Percentiles rank a stretch among this genome's conserved stretches.
phyloP scores from a whole-genome alignment of 2,888 invertebrate species.

The Ferdinandea cuprea region DNA sequence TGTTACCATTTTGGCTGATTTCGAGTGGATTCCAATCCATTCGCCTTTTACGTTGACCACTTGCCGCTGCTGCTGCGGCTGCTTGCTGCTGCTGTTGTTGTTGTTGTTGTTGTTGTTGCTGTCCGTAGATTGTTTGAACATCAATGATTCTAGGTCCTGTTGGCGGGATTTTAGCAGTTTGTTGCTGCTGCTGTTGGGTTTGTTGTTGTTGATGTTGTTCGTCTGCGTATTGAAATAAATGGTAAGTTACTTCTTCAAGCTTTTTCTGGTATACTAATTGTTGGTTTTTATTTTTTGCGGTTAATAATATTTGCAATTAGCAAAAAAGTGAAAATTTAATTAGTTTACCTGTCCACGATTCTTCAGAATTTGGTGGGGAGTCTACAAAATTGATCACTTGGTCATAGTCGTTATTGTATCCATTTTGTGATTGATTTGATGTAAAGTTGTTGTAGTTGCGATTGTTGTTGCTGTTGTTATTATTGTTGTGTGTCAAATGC shows the following conservation, averaged over 20 bases:
- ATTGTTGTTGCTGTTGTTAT: constrained; percentile 80
- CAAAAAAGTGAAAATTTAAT: constrained; percentile 3
- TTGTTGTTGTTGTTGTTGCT: constrained; percentile 50
- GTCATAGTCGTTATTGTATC: constrained; percentile 80
- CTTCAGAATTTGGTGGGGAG: constrained; percentile 83
- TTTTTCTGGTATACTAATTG: neutral
- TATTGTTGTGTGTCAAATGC: constrained; percentile 79
- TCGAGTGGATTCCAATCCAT: constrained; percentile 83
- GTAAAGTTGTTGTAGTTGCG: constrained; percentile 77
- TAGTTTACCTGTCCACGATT: constrained; percentile 82
- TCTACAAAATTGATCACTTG: constrained; percentile 83
- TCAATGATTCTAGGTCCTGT: constrained; percentile 82
- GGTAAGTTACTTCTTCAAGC: neutral
- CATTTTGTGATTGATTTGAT: constrained; percentile 70
- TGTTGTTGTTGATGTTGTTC: constrained; percentile 76
- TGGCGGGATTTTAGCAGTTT: constrained; percentile 70
- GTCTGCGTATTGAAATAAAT: constrained; percentile 34
- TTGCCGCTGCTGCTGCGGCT: constrained; percentile 76
- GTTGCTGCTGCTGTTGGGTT: constrained; percentile 76
- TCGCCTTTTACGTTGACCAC: constrained; percentile 82
- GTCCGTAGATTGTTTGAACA: constrained; percentile 81
- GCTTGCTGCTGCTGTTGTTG: constrained; percentile 31
- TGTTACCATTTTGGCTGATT: constrained; percentile 81
- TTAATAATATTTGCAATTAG: neutral
- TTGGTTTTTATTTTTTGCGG: neutral